Evolutionary conservation across 2,888 invertebrate genomes (phyloP).

Genomic region (Teleiodes luculella): DNA sequence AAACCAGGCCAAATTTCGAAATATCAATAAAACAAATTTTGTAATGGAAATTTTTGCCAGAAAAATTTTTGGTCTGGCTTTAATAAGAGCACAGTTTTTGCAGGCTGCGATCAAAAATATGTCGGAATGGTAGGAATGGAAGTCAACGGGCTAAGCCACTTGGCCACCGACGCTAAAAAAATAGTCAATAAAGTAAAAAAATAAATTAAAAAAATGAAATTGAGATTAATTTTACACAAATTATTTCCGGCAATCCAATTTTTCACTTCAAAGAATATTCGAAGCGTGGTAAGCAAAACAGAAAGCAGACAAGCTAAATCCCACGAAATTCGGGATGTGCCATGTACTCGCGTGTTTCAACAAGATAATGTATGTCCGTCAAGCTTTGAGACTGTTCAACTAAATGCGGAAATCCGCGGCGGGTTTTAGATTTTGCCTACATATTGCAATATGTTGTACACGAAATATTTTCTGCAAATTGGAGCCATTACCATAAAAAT

Average conservation of each 20-base stretch:
- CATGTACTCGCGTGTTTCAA: background rate
- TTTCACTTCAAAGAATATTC: too few species aligned
- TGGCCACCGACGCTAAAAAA: too few species aligned
- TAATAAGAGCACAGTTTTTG: background rate
- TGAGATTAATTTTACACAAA: too few species aligned
- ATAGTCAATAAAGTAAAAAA: too few species aligned
- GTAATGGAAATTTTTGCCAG: too few species aligned
- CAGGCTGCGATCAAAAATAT: background rate
- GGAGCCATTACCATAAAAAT: background rate
- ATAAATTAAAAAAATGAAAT: too few species aligned
- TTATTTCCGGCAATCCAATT: too few species aligned
- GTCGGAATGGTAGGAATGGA: too few species aligned
- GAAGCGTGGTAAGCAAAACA: too few species aligned
- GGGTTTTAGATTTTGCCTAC: background rate
- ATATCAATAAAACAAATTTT: too few species aligned
- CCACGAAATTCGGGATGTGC: conserved; percentile 3
- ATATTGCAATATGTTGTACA: background rate
- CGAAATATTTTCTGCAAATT: background rate
- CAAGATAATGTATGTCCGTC: conserved; percentile 9
- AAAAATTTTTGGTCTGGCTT: background rate
- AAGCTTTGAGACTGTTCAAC: background rate
- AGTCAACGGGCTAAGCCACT: too few species aligned
- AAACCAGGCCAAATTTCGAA: too few species aligned
- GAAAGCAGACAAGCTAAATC: background rate
- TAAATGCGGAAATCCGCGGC: conserved; percentile 1